Base-by-base conservation (phyloP, 1,140 invertebrate species). In the Zaprionus capensis region DNA sequence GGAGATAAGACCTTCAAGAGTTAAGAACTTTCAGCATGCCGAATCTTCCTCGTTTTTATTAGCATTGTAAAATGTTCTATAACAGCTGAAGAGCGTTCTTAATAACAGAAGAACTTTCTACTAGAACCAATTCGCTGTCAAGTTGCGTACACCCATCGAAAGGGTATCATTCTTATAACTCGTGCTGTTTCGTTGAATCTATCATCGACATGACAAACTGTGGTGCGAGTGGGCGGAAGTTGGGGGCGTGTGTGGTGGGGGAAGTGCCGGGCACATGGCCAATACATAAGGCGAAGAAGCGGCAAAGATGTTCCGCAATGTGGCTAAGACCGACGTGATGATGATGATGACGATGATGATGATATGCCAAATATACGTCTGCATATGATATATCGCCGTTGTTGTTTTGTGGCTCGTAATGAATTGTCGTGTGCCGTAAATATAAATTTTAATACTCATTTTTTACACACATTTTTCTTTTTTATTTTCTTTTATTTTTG, bases 401-500 rank as follows among this genome's bases (percentile, higher is more conserved):
- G 51, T 38, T 46, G 20, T 46, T n/a, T 51, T 69, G 59, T 24
- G 38, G 14, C 46, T 65, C 53, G 56, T 72, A 72, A 76, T 81
- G 79, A 70, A 68, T 67, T 77, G 78, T 81, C 73, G 68, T 77
- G 79, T 81, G 79, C 78, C 63, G 64, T 66, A 80, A 80, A 80
- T 80, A 80, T 58, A 76, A 74, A 80, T 80, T 80, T 41, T 70
- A 64, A 74, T 67, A 78, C 69, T 59, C 38, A 53, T 41, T 46
- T 55, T 64, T 81, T 63, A 66, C 41, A 53, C 41, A 73, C 65
- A 61, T 58, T 74, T 78, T 31, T n/a, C 38, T 56, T 53, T 53
- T 65, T 36, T 22, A 34, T 31, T 55, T 31, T 14, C 7, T 55
- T 31, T 20, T n/a, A 9, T 76, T 81, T 64, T 67, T 73, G 49